These are phyloP conservation scores for Heteromormyrus szaboi DNA, from an alignment of 2,797 vertebrate species.

Conservation along the genomic window DNA sequence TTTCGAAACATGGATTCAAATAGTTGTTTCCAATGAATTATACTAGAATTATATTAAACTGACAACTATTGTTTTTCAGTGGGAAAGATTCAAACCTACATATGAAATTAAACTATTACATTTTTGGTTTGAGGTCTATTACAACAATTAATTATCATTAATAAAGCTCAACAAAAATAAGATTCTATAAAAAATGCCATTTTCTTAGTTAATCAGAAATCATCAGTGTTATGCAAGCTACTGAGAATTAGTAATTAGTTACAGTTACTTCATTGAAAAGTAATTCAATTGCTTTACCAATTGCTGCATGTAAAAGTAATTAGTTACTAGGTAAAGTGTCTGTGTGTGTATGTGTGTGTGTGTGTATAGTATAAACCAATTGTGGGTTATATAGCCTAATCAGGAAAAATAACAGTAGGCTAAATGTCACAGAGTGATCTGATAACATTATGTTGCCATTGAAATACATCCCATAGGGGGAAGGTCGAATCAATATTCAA, in stretches of 20 bases:
- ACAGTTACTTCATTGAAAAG: not conserved
- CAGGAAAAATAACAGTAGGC: not conserved
- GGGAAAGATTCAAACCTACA: not conserved
- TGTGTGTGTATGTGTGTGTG: not conserved
- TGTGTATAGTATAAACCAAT: not conserved
- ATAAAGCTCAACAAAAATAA: not conserved
- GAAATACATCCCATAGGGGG: not conserved
- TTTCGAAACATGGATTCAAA: not conserved
- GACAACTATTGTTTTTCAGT: not conserved
- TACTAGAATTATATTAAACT: not conserved
- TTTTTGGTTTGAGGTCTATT: not conserved
- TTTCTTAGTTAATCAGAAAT: not conserved
- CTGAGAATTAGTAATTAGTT: not conserved
- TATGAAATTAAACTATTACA: not conserved
- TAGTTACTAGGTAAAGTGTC: not conserved
- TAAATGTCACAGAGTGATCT: not conserved
- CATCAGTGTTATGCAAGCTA: not conserved
- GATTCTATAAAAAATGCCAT: not conserved
- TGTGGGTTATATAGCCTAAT: not conserved
- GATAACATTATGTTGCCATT: not conserved
- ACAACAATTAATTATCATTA: not conserved
- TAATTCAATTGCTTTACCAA: not conserved
- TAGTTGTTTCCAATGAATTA: not conserved
- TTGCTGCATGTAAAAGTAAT: not conserved
- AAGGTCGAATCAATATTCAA: not conserved